Conservation (phyloP, 2,888 invertebrate species). For the Laspeyria flexula region DNA sequence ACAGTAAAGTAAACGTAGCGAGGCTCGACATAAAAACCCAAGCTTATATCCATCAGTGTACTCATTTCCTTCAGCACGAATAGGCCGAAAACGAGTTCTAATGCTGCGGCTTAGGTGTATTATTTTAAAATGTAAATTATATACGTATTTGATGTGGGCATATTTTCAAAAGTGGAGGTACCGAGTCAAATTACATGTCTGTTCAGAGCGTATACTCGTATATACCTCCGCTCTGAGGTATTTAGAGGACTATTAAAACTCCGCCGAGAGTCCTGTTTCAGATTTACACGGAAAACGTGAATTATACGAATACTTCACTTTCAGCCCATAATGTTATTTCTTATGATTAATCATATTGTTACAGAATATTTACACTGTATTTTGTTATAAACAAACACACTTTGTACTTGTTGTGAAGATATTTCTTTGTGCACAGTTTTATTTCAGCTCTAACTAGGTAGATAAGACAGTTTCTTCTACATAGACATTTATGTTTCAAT, state of each 20-base stretch:
- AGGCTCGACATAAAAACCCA: conserved; percentile 11
- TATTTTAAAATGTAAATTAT: conserved; percentile 56
- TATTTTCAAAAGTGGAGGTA: conserved; percentile 58
- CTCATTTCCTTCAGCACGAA: conserved; percentile 32
- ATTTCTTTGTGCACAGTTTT: background rate
- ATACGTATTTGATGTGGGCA: conserved; percentile 52
- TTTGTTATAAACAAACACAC: conserved; percentile 1
- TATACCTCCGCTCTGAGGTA: conserved; percentile 57
- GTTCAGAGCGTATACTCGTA: conserved; percentile 55
- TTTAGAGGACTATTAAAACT: conserved; percentile 74
- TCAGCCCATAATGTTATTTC: conserved; percentile 51
- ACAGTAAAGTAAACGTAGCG: too few species aligned
- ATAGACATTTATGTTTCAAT: conserved; percentile 9
- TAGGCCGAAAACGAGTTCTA: conserved; percentile 50
- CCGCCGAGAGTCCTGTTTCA: conserved; percentile 60
- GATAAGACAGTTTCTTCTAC: background rate
- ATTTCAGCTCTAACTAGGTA: background rate
- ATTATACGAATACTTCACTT: conserved; percentile 60
- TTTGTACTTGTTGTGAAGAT: background rate
- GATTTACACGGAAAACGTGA: conserved; percentile 67
- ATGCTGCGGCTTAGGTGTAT: conserved; percentile 46
- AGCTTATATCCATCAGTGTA: conserved; percentile 1
- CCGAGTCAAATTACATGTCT: conserved; percentile 69
- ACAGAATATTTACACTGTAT: conserved; percentile 13
- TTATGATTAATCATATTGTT: conserved; percentile 28